Conservation (phyloP, 2,113 vertebrate species). For the Campylorhamphus procurvoides region DNA sequence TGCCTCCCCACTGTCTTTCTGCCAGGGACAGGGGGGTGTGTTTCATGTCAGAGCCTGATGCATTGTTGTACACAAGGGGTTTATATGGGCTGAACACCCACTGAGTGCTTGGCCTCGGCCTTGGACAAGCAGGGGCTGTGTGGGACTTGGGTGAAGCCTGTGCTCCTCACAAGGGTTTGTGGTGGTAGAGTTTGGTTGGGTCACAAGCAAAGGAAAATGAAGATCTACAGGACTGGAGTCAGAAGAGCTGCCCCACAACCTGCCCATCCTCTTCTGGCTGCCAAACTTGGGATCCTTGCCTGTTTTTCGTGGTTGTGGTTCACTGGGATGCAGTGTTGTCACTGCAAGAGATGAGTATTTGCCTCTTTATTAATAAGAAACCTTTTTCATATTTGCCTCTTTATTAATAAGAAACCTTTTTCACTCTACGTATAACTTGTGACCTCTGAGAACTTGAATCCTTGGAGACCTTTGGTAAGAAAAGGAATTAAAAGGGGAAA, state of each 20-base stretch:
- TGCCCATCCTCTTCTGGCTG: background rate
- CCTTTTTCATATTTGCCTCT: background rate
- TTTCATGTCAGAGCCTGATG: accelerated
- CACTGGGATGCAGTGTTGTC: accelerated
- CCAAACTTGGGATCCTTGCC: too few relatives aligned
- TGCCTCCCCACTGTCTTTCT: background rate
- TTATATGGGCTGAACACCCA: background rate
- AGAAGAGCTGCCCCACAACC: background rate
- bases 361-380: background rate
- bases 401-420: background rate
- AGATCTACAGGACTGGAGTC: background rate
- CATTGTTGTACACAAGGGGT: background rate
- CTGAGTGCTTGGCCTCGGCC: background rate
- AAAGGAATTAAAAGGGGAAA: background rate
- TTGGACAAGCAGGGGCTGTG: background rate
- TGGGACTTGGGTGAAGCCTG: accelerated
- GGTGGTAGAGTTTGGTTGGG: background rate
- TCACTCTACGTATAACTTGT: background rate
- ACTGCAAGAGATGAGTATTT: background rate
- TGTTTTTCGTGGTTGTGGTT: background rate
- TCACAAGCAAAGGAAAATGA: background rate
- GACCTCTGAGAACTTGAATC: background rate
- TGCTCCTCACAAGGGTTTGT: background rate
- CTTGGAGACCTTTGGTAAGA: background rate
- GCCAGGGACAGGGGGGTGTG: background rate